Base-by-base conservation (phyloP, 2,113 vertebrate genomes). In the Periophthalmus modestus region DNA sequence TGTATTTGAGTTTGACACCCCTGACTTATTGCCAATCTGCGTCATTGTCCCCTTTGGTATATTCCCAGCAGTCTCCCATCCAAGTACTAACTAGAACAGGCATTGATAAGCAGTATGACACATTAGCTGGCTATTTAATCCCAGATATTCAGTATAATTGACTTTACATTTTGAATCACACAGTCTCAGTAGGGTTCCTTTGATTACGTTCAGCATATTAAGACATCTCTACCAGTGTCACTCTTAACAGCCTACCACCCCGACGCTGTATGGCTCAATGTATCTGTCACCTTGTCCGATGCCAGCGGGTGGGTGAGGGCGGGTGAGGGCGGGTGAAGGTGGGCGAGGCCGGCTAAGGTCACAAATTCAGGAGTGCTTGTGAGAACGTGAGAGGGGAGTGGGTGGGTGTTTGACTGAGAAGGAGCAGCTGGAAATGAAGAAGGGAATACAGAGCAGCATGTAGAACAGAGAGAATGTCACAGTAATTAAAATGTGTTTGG, bases 251-350 rank as follows among this genome's bases (percentile, higher is more conserved):
- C 39, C 39, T 43, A 43, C 39, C 39, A 9, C 10, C 39, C 39
- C 10, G 18, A 75, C 66, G 50, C 2, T 28, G 57, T 15, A 19
- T 73, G 23, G 39, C 69, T 75, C 71, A 36, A 19, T 50, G 80
- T 78, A 75, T 84, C 79, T 84, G 82, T 87, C 87, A 85, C 85
- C 82, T 81, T 69, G 72, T 81, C 78, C 84, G 81, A 88, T 84
- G 78, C 77, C 21, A 24, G 10, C 1, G 50, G 34, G 36, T 33
- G 71, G 78, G 69, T 50, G 48, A 50, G 61, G 66, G 78, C 77
- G 23, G 10, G 73, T 2, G 46, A 2, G 61, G 66, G 78, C 77
- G 23, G 10, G 73, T 2, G 46, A 2, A 46, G 34, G 36, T 33
- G 71, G 78, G 69, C 18, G 48, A 50, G 61, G 66, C 76, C 77